These are phyloP conservation scores for Eulemur macaco DNA, from an alignment of 2,113 vertebrate genomes.

Conservation along the genomic window DNA sequence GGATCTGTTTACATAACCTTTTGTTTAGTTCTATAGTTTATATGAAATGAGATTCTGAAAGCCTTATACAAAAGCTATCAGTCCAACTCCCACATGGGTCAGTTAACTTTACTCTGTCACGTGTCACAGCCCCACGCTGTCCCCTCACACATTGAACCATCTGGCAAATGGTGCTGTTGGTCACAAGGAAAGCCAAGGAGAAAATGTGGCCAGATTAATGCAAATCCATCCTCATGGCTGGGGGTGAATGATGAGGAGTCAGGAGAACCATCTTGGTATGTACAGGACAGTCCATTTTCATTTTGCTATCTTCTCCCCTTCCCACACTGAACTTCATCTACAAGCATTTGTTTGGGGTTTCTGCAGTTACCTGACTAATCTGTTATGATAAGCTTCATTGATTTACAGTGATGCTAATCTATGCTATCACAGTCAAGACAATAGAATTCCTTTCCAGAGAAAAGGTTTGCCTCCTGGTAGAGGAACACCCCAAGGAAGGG, in stretches of 20 bases:
- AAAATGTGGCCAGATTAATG: neutral
- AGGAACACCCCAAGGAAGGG: neutral
- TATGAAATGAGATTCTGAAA: slow-evolving; percentile 44
- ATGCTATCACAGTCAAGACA: neutral
- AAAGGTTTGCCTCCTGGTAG: neutral
- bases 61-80: slow-evolving; percentile 35
- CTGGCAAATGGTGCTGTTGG: slow-evolving; percentile 37
- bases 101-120: slow-evolving; percentile 46
- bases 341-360: neutral
- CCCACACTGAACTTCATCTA: neutral
- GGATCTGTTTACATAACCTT: slow-evolving; percentile 50
- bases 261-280: neutral
- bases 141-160: slow-evolving; percentile 4
- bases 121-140: neutral
- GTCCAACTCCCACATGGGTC: slow-evolving; percentile 36
- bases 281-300: neutral
- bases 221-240: neutral
- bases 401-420: neutral
- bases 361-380: neutral
- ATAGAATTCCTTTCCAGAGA: neutral
- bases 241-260: neutral
- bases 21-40: slow-evolving; percentile 58
- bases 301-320: neutral
- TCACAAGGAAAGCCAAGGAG: neutral
- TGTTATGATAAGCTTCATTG: neutral